A percentile compares a stretch with the other conserved stretches of the same genome.
Conservation (phyloP, 2,888 invertebrate species). For the Eupithecia dodoneata region DNA sequence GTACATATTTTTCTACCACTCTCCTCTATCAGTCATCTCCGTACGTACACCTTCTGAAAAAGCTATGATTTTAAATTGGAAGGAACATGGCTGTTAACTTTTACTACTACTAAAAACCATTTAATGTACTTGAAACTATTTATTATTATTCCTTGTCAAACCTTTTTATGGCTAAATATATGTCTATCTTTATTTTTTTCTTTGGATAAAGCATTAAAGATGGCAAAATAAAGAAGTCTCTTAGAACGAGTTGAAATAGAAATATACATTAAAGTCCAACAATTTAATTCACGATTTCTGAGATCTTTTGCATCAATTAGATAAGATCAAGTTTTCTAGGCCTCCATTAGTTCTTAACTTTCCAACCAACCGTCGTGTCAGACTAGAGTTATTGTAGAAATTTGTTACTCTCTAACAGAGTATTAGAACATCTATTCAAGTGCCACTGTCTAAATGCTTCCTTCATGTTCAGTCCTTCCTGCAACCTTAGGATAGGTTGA, state of each 20-base stretch:
- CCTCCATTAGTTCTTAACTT: background rate
- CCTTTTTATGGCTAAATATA: too few relatives aligned
- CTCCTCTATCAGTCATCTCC: background rate
- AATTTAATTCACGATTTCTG: background rate
- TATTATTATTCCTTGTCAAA: too few relatives aligned
- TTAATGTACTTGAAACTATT: too few relatives aligned
- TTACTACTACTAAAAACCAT: background rate
- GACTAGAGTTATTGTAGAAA: slow-evolving; percentile 44
- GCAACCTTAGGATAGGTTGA: too few relatives aligned
- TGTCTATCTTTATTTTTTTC: too few relatives aligned
- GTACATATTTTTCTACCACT: background rate
- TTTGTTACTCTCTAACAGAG: slow-evolving; percentile 6
- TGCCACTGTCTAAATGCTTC: too few relatives aligned
- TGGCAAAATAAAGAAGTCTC: background rate
- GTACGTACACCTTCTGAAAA: background rate
- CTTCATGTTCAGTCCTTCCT: too few relatives aligned
- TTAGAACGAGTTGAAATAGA: background rate
- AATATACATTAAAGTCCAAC: background rate
- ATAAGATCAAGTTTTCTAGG: background rate
- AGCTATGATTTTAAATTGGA: background rate
- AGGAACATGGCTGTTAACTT: background rate
- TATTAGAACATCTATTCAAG: background rate
- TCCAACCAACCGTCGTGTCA: slow-evolving; percentile 15
- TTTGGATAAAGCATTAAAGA: background rate
- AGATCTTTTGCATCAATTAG: slow-evolving; percentile 5